Evolutionary conservation across 1,140 invertebrate species (phyloP), one percentile per base, ranked within the genome.

Genomic region (Zophobas morio): DNA sequence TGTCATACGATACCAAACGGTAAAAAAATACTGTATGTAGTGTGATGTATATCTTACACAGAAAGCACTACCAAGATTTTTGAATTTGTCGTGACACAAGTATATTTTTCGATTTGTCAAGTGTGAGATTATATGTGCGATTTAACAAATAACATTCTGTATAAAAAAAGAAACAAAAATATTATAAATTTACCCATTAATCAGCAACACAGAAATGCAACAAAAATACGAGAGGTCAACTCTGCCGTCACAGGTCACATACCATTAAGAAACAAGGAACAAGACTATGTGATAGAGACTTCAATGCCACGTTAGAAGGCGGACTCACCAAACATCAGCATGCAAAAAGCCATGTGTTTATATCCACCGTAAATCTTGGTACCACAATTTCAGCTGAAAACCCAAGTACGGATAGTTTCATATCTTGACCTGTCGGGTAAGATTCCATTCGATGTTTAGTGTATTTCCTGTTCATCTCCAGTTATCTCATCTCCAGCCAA

Each of bases 391-490:
- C 3, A 46, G 6, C 42, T 8, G 3, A 46, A 46, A 37, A 60
- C 56, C 36, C 60, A 33, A 66, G 37, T 42, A n/a, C 60, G 60
- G 60, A 66, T 66, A 66, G 39, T 66, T 40, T 20, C 39, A 49
- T 54, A 73, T 73, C 71, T 79, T 57, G 77, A 83, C 82, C 76
- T 53, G 82, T 74, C 60, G 40, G 78, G 79, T 54, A 77, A 81
- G 82, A 83, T 83, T 83, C 82, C 82, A 79, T 46, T 78, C 77
- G 60, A 70, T 78, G 42, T 53, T 78, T 34, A 70, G 60, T 80
- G 80, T 76, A 81, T 84, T 84, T 84, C 82, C 82, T 84, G 82
- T 82, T 81, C 81, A 82, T 83, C 81, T 84, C 77, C 75, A 78
- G 81, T 81, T 81, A 82, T 82, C 79, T 80, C 77, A 70, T 73